These are phyloP conservation scores for Xiphophorus maculatus DNA, from an alignment of 2,113 vertebrate species.

Conservation along the genomic window DNA sequence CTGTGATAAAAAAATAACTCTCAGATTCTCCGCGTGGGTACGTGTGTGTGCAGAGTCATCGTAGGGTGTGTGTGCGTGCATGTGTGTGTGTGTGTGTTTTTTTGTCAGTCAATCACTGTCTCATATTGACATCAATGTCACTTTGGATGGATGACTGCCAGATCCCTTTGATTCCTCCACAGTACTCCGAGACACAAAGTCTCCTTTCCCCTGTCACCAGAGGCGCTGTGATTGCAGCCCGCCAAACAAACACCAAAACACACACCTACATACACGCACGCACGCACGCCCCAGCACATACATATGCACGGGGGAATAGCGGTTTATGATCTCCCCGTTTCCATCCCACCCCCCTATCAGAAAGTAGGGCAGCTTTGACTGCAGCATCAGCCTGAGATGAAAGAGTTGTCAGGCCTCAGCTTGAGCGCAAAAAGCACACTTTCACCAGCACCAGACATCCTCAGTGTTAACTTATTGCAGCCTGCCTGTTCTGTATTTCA, in stretches of 20 bases:
- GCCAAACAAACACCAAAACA: slow-evolving; percentile 45
- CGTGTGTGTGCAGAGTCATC: slow-evolving; percentile 34
- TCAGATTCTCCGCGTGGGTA: slow-evolving; percentile 36
- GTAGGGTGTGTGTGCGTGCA: slow-evolving; percentile 6
- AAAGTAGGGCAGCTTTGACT: slow-evolving; percentile 80
- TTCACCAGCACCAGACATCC: slow-evolving; percentile 68
- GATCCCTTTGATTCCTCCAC: slow-evolving; percentile 71
- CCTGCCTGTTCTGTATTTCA: slow-evolving; percentile 74
- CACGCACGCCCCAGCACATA: slow-evolving; percentile 26
- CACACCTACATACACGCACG: slow-evolving; percentile 12
- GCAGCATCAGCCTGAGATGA: slow-evolving; percentile 70
- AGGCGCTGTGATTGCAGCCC: slow-evolving; percentile 62
- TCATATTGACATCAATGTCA: slow-evolving; percentile 70
- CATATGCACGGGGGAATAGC: slow-evolving; percentile 57
- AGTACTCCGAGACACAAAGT: slow-evolving; percentile 68
- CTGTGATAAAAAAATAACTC: slow-evolving; percentile 53
- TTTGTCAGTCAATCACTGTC: slow-evolving; percentile 70
- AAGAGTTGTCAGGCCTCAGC: slow-evolving; percentile 73
- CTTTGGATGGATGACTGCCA: slow-evolving; percentile 74
- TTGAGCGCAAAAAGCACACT: slow-evolving; percentile 64
- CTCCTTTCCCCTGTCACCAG: slow-evolving; percentile 72
- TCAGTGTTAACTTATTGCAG: slow-evolving; percentile 60
- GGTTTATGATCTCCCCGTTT: slow-evolving; percentile 68
- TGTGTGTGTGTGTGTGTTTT: slow-evolving; percentile 21
- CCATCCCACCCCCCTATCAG: slow-evolving; percentile 51